A percentile compares a stretch with the other conserved stretches of the same genome.
Evolutionary conservation across 2,888 invertebrate genomes (phyloP).

Genomic region (Lissonota sp.): DNA sequence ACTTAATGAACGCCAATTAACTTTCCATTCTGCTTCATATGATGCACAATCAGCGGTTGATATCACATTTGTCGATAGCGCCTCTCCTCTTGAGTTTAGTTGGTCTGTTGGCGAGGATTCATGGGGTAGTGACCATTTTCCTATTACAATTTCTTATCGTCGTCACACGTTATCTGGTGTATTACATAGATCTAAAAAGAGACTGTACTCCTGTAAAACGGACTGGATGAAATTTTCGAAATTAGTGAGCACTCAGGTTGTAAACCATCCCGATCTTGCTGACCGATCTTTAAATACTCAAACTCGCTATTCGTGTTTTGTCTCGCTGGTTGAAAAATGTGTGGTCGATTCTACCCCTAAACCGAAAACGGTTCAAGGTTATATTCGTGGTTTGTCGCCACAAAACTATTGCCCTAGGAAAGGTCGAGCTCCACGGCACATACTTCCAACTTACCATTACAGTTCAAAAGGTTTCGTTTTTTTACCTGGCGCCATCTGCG

Average conservation of each 20-base stretch:
- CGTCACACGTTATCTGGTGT: no score
- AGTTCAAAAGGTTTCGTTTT: slow-evolving; percentile 13
- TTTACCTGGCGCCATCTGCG: no score
- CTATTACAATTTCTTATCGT: not conserved
- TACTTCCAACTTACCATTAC: slow-evolving; percentile 41
- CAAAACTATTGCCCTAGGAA: not conserved
- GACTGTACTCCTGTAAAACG: no score
- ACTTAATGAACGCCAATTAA: slow-evolving; percentile 19
- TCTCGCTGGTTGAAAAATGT: no score
- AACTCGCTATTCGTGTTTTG: no score
- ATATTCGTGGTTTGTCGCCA: no score
- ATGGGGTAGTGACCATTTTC: slow-evolving; percentile 54
- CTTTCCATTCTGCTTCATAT: slow-evolving; percentile 9
- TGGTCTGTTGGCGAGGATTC: slow-evolving; percentile 31
- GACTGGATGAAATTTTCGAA: no score
- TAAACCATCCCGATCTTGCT: no score
- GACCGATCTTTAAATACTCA: no score
- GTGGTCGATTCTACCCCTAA: no score
- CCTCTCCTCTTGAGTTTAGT: not conserved
- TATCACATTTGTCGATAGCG: slow-evolving; percentile 23
- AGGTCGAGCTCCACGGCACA: slow-evolving; percentile 38
- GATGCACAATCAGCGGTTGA: slow-evolving; percentile 42
- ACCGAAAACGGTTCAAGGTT: not conserved
- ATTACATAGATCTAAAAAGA: no score
- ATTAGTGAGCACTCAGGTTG: no score